Conservation (phyloP, 1,140 invertebrate genomes). For the Drosophila punjabiensis region DNA sequence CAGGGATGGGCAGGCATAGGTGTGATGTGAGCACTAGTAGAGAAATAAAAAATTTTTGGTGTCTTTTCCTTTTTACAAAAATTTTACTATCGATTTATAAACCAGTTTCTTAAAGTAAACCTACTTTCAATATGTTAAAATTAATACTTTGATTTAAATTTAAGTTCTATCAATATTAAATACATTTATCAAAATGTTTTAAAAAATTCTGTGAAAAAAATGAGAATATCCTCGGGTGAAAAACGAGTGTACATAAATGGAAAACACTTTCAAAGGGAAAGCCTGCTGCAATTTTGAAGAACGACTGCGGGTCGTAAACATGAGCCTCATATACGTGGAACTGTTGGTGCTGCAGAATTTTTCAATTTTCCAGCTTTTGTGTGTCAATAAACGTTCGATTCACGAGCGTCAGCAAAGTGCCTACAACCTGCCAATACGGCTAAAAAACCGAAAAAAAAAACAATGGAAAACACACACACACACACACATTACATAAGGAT, state of each 20-base stretch:
- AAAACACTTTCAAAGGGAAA: slow-evolving; percentile 8
- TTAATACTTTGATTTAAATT: neutral
- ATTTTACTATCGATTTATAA: too few relatives aligned
- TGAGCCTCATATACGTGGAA: slow-evolving; percentile 10
- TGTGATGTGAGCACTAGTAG: neutral
- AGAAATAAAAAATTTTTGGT: neutral
- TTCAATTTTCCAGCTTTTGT: slow-evolving; percentile 83
- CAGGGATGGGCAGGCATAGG: neutral
- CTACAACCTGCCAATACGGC: slow-evolving; percentile 71
- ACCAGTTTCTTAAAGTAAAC: neutral
- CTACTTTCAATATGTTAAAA: fast-evolving
- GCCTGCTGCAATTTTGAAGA: neutral
- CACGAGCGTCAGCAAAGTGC: slow-evolving; percentile 76
- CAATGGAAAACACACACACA: neutral
- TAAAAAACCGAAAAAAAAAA: slow-evolving; percentile 8
- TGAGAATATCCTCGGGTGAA: neutral
- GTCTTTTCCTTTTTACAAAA: neutral
- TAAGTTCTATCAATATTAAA: neutral
- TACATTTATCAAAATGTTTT: neutral
- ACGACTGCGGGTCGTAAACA: slow-evolving; percentile 18
- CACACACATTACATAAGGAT: slow-evolving; percentile 24
- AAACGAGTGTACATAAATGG: neutral
- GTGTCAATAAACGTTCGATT: slow-evolving; percentile 82
- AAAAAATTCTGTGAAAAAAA: neutral
- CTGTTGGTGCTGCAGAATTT: slow-evolving; percentile 65